Evolutionary conservation across 2,113 vertebrate genomes (phyloP), one percentile per base, ranked within the genome.

Genomic region (Acrocephalus arundinaceus): DNA sequence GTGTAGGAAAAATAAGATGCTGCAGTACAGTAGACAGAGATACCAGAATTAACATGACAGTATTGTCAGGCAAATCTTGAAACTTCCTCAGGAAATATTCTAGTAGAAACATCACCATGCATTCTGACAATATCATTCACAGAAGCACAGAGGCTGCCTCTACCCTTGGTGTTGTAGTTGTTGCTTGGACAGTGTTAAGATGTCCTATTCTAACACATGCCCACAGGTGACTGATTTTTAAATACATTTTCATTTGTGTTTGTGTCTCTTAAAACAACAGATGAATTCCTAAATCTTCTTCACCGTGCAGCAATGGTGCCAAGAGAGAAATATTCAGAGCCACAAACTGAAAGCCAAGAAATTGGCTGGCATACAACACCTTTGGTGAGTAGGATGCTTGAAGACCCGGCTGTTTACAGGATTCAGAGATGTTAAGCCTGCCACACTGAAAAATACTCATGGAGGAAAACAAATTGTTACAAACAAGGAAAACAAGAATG

Each of bases 311-410:
- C 90, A 21, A 85, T 96, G 85, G 98, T 97, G 73, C 99, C 99
- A 46, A 98, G 95, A n/a, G 98, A 97, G 96, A 99, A 99, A 93
- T 99, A 99, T 25, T 22, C 95, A 10, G 91, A 94, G 86, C 98
- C 99, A 37, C 97, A 98, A 96, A 99, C 99, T 3, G 98, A 98
- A 96, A 98, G 98, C 91, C 99, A 99, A 77, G 98, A 99, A 97
- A 98, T 99, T 41, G 99, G 99, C 79, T 99, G 99, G 99, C 80
- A 98, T 39, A 97, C 98, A 8, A 88, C 94, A 30, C 98, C 98
- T 49, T 96, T 99, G 98, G 99, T 99, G 96, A 98, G 98, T 61
- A 71, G 13, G 12, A 19, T 68, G 31, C 43, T 89, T 37, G 73
- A 67, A 30, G 62, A 52, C 22, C 43, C 37, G 21, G 28, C 15